A percentile compares a stretch with the other conserved stretches of the same genome.
phyloP scores from a whole-genome alignment of 2,113 vertebrate genomes.

The Myanophis thanlyinensis region DNA sequence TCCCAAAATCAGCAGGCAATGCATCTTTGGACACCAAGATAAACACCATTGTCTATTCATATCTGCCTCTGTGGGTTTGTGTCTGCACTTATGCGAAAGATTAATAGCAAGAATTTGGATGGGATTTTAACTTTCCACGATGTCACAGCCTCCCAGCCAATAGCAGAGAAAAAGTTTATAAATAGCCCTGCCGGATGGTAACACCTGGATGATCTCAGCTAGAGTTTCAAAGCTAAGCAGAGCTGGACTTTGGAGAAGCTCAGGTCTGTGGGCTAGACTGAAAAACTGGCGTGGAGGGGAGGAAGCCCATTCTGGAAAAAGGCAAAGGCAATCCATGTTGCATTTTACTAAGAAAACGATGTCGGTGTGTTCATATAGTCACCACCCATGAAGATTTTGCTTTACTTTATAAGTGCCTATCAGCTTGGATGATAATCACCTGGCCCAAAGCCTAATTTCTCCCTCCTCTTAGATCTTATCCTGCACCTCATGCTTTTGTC shows the following conservation, averaged over 20 bases:
- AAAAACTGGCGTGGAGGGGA: neutral
- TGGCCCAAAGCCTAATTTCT: neutral
- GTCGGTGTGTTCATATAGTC: neutral
- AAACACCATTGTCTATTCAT: neutral
- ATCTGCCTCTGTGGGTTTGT: neutral
- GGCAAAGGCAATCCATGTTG: neutral
- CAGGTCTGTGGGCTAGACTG: neutral
- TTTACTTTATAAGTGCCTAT: neutral
- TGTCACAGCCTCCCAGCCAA: neutral
- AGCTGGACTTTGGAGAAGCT: neutral
- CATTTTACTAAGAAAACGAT: neutral
- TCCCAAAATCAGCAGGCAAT: neutral
- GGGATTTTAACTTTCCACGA: neutral
- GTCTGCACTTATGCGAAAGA: neutral
- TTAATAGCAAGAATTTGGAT: neutral
- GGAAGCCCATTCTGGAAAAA: neutral
- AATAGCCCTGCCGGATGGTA: neutral
- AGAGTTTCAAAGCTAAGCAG: neutral
- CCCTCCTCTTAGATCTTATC: neutral
- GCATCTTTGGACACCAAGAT: neutral
- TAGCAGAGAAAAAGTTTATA: neutral
- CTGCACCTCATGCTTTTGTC: neutral
- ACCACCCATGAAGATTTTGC: neutral
- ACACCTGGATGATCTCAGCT: neutral
- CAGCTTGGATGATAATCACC: neutral